A percentile compares a stretch with the other conserved stretches of the same genome.
Evolutionary conservation across 2,888 invertebrate species (phyloP).

Genomic region (Acleris literana): DNA sequence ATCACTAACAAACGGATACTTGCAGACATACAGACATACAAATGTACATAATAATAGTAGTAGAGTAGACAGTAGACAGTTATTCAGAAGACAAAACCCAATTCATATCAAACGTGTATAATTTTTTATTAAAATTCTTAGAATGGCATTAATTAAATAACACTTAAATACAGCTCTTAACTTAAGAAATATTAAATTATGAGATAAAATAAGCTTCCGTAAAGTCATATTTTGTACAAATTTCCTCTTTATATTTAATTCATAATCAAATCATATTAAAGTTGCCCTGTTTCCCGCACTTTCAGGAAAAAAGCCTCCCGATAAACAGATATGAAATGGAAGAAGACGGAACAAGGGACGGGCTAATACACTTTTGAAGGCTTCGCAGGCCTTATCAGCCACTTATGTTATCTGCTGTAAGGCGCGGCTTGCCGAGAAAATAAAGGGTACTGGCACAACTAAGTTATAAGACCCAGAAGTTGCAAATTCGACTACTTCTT

Average conservation of each 20-base stretch:
- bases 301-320: slow-evolving; percentile 39
- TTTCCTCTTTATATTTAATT: neutral
- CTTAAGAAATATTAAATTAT: no score
- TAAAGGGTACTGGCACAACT: slow-evolving; percentile 40
- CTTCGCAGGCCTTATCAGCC: slow-evolving; percentile 55
- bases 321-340: slow-evolving; percentile 49
- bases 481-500: no score
- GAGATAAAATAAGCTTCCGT: neutral
- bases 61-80: no score
- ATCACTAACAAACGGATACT: no score
- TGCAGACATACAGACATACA: no score
- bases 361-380: slow-evolving; percentile 58
- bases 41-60: no score
- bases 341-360: slow-evolving; percentile 43
- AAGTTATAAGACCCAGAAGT: neutral
- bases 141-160: no score
- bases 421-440: slow-evolving; percentile 45
- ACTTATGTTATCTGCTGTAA: slow-evolving; percentile 52
- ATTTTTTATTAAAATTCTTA: no score
- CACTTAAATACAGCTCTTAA: no score
- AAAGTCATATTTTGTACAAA: neutral
- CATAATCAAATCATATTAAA: slow-evolving; percentile 12
- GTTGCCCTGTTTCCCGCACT: slow-evolving; percentile 23
- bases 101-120: no score
- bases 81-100: no score